These are phyloP conservation scores for Rhizomys pruinosus DNA, from an alignment of 2,113 vertebrate species.

Conservation along the genomic window DNA sequence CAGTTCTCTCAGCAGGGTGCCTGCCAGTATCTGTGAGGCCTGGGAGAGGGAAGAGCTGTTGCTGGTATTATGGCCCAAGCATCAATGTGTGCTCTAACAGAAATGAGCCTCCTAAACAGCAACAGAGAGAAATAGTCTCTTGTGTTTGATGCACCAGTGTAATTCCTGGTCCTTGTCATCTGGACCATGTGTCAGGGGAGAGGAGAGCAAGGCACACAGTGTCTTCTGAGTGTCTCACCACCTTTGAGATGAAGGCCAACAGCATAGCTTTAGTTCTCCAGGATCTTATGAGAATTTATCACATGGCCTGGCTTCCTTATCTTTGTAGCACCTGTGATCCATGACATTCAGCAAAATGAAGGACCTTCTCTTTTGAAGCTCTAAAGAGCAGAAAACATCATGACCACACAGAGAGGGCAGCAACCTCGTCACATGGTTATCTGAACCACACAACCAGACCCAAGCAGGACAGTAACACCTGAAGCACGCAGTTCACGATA, in stretches of 20 bases:
- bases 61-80: accelerated
- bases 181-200: not conserved
- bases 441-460: not conserved
- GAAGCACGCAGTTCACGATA: not conserved
- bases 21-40: not conserved
- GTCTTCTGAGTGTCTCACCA: not conserved
- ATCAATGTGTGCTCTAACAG: not conserved
- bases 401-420: not conserved
- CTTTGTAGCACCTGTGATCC: not conserved
- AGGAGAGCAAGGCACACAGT: not conserved
- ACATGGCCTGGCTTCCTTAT: not conserved
- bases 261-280: conserved; percentile 31
- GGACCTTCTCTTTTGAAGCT: conserved; percentile 14
- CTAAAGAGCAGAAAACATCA: not conserved
- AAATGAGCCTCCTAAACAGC: not conserved
- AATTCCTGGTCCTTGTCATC: not conserved
- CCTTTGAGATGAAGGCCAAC: not conserved
- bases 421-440: not conserved
- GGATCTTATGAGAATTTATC: not conserved
- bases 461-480: not conserved
- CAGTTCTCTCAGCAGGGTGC: not conserved
- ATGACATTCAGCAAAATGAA: conserved; percentile 2
- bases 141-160: not conserved
- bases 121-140: not conserved
- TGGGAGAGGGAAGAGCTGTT: not conserved